These are phyloP conservation scores for Castor canadensis DNA, from an alignment of 2,113 vertebrate species.

Conservation along the genomic window DNA sequence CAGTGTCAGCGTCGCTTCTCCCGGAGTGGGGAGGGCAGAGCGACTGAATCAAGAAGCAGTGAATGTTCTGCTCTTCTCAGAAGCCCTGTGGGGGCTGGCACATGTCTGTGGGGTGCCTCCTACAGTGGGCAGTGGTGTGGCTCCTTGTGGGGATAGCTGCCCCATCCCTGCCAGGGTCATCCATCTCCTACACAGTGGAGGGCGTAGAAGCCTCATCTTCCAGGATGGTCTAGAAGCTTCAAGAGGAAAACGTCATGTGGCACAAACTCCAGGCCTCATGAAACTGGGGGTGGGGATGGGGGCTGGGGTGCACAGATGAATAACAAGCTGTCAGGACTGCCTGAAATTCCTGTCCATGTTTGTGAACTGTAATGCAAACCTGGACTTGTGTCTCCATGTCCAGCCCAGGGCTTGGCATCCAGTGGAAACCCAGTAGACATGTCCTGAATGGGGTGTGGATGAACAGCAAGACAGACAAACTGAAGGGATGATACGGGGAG, in stretches of 20 bases:
- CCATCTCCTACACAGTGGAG: background rate
- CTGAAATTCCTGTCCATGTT: background rate
- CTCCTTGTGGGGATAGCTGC: background rate
- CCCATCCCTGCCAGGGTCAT: background rate
- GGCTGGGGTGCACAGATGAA: background rate
- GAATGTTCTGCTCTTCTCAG: no score
- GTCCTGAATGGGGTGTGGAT: background rate
- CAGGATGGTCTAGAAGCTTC: background rate
- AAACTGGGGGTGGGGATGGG: background rate
- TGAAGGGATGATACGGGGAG: fast-evolving
- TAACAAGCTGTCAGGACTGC: background rate
- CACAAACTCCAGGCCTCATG: background rate
- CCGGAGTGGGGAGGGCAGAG: background rate
- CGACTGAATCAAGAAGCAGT: background rate
- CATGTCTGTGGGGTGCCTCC: no score
- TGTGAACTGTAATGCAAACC: fast-evolving
- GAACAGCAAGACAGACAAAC: background rate
- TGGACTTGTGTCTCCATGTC: no score
- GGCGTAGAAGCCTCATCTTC: no score
- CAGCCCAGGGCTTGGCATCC: no score
- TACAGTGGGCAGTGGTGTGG: background rate
- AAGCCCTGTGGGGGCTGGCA: background rate
- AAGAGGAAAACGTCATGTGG: background rate
- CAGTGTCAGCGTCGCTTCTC: background rate
- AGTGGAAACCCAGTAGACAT: background rate